phyloP scores from a whole-genome alignment of 2,797 vertebrate genomes.

The Chrosomus eos region DNA sequence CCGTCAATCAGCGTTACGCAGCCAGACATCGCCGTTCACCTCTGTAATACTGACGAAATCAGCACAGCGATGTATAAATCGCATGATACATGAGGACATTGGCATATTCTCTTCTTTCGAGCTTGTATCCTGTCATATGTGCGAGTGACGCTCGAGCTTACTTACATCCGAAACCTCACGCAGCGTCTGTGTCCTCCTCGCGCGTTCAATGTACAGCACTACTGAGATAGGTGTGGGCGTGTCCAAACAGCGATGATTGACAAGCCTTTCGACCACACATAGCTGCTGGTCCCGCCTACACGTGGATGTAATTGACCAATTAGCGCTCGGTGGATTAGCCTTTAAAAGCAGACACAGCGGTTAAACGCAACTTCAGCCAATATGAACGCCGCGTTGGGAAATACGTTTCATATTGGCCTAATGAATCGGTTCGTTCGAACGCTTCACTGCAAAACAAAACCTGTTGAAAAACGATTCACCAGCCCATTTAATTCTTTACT shows the following conservation, averaged over 20 bases:
- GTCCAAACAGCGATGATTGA: constrained; percentile 62
- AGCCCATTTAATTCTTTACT: background rate
- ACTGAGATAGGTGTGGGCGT: constrained; percentile 54
- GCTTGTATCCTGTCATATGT: constrained; percentile 70
- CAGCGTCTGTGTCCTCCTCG: constrained; percentile 34
- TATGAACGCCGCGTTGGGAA: background rate
- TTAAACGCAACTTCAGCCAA: constrained; percentile 23
- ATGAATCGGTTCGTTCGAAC: background rate
- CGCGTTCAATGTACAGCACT: constrained; percentile 58
- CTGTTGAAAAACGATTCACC: background rate
- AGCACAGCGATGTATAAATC: background rate
- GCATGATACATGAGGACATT: constrained; percentile 54
- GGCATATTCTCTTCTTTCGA: constrained; percentile 12
- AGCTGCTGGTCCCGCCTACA: constrained; percentile 48
- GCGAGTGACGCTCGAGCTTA: constrained; percentile 48
- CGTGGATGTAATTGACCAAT: constrained; percentile 62
- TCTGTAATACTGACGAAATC: background rate
- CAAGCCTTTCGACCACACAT: constrained; percentile 52
- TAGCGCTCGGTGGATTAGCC: background rate
- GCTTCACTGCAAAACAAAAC: background rate
- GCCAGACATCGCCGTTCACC: constrained; percentile 42
- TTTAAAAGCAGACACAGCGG: constrained; percentile 59
- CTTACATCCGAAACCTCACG: constrained; percentile 51
- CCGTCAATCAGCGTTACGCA: constrained; percentile 62
- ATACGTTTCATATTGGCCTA: background rate